Base-by-base conservation (phyloP, 2,888 invertebrate species). In the Salticus scenicus region DNA sequence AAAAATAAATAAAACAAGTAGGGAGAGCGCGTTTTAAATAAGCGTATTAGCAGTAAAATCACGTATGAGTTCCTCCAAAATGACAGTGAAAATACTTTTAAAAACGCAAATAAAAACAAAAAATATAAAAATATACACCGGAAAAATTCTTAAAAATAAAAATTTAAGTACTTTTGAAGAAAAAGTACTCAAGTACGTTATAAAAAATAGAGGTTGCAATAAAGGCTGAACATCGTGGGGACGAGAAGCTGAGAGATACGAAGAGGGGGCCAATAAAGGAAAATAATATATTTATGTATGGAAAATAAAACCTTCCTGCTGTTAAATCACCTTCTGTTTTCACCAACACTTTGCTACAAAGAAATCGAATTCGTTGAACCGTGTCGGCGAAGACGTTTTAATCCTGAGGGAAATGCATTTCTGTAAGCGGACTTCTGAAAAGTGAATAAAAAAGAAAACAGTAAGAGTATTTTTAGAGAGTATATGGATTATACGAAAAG, bases 241-340 rank as follows among this genome's bases (percentile, higher is more conserved):
- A 64, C 41, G 63, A 79, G 64, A 42, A 71, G 67, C 24, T 51
- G 31, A 47, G 57, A 69, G 70, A 78, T 17, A 14, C n/a, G 31
- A n/a, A 33, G 27, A 28, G 14, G 64, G 33, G 64, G 75, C 81
- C 75, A 82, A 82, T 82, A 82, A 82, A 33, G 66, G n/a, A 64
- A 82, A 75, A 70, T 70, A 71, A 70, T 64, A 64, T 75, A 82
- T 82, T 82, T 82, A 82, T 82, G 81, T 70, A 82, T 82, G 81
- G 70, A 74, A 57, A 57, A 57, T 24, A 24, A 24, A 64, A 37
- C 42, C 28, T 17, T 17, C 24, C 51, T 37, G 37, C 5, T 57
- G 24, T 57, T 24, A 57, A 24, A 57, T 57, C 57, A 24, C 24
- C 24, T 57, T 57, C 24, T 57, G 24, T 57, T 57, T 24, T 24